Conservation (phyloP, 1,140 invertebrate genomes). For the Caenorhabditis remanei region DNA sequence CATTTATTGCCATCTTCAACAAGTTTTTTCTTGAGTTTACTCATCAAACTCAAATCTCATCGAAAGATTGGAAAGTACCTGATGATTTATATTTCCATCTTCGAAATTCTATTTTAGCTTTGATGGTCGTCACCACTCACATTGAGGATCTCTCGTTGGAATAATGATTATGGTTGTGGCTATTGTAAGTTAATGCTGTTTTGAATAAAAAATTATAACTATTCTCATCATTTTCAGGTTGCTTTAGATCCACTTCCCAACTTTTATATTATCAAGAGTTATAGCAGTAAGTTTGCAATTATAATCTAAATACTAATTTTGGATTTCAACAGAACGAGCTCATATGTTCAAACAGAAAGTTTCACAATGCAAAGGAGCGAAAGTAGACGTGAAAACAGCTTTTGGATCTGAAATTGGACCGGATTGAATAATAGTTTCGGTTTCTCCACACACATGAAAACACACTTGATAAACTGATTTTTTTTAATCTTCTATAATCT, state of each 20-base stretch:
- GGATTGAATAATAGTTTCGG: no score
- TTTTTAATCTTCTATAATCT: no score
- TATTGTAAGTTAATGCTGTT: not conserved
- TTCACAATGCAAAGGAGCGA: no score
- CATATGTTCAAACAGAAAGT: not conserved
- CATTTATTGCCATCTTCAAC: not conserved
- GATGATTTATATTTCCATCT: conserved; percentile 21
- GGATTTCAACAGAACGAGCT: not conserved
- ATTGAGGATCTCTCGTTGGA: not conserved
- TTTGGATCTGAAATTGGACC: no score
- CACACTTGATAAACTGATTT: no score
- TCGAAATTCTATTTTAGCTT: not conserved
- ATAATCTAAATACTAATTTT: no score
- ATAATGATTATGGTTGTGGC: not conserved
- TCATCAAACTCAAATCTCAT: conserved; percentile 10
- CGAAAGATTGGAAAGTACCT: not conserved
- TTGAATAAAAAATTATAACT: no score
- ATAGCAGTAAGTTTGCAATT: not conserved
- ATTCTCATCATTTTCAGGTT: not conserved
- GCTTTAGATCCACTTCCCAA: not conserved
- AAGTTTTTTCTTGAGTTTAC: not conserved
- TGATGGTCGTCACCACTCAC: not conserved
- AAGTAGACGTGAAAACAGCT: no score
- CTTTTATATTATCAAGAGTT: conserved; percentile 18
- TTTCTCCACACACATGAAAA: no score